Conservation (phyloP, 2,888 invertebrate genomes). For the Endomychus coccineus region DNA sequence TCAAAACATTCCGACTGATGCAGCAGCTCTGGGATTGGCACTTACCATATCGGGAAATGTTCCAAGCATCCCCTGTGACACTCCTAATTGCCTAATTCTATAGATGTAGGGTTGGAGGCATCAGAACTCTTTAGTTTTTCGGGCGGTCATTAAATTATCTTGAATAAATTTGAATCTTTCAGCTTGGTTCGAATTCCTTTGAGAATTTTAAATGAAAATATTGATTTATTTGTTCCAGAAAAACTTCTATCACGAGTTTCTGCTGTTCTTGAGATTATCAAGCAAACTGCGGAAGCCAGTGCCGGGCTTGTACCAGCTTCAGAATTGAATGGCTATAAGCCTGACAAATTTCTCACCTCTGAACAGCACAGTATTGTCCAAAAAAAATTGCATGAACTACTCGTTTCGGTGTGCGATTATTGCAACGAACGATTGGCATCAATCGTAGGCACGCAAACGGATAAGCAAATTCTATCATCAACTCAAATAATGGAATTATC, state of each 20-base stretch:
- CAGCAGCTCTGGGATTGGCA: too few species aligned
- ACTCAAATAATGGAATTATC: constrained; percentile 71
- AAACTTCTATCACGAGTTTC: constrained; percentile 67
- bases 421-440: constrained; percentile 90
- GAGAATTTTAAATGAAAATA: too few species aligned
- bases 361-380: constrained; percentile 64
- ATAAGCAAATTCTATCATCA: constrained; percentile 66
- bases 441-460: constrained; percentile 70
- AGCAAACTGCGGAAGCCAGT: constrained; percentile 63
- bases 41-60: too few species aligned
- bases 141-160: too few species aligned
- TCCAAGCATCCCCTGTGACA: too few species aligned
- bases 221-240: constrained; percentile 24
- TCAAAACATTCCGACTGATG: too few species aligned
- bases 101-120: too few species aligned
- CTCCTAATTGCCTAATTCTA: too few species aligned
- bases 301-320: constrained; percentile 39
- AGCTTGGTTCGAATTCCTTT: too few species aligned
- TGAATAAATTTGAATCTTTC: too few species aligned
- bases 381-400: constrained; percentile 65
- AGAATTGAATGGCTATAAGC: constrained; percentile 35
- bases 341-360: constrained; percentile 62
- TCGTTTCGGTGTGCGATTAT: constrained; percentile 80
- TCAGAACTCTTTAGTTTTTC: too few species aligned
- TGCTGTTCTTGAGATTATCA: constrained; percentile 68